These are phyloP conservation scores for Tetrapedia diversipes DNA, from an alignment of 2,888 invertebrate genomes.

Conservation along the genomic window DNA sequence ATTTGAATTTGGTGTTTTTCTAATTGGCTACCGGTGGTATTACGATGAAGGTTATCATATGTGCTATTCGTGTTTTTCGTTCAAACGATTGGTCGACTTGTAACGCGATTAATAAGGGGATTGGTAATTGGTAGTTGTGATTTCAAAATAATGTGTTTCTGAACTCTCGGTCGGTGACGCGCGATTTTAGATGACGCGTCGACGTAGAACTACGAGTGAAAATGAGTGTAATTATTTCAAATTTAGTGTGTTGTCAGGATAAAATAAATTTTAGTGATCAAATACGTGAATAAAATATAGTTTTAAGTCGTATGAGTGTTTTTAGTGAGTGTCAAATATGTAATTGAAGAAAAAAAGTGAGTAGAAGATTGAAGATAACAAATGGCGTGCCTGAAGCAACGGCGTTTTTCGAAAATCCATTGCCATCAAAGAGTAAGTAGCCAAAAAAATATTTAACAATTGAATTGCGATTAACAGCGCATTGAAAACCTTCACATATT, in stretches of 20 bases:
- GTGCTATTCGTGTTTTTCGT: constrained; percentile 37
- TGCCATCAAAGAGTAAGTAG: constrained; percentile 37
- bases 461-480: constrained; percentile 43
- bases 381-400: background rate
- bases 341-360: background rate
- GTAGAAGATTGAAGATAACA: background rate
- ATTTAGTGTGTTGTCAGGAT: background rate
- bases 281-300: constrained; percentile 2
- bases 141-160: constrained; percentile 13
- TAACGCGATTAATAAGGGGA: too few relatives aligned
- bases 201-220: background rate
- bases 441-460: constrained; percentile 49
- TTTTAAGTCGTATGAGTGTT: background rate
- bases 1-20: constrained; percentile 12
- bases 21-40: constrained; percentile 44
- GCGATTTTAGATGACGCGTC: constrained; percentile 6
- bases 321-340: background rate
- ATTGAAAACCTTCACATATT: constrained; percentile 53
- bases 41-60: constrained; percentile 42
- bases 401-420: background rate
- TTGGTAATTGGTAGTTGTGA: too few relatives aligned
- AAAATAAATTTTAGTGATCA: background rate
- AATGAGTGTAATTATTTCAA: constrained; percentile 6
- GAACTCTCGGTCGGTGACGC: constrained; percentile 9
- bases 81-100: background rate